Conservation (phyloP, 2,888 invertebrate species). For the Myathropa florea region DNA sequence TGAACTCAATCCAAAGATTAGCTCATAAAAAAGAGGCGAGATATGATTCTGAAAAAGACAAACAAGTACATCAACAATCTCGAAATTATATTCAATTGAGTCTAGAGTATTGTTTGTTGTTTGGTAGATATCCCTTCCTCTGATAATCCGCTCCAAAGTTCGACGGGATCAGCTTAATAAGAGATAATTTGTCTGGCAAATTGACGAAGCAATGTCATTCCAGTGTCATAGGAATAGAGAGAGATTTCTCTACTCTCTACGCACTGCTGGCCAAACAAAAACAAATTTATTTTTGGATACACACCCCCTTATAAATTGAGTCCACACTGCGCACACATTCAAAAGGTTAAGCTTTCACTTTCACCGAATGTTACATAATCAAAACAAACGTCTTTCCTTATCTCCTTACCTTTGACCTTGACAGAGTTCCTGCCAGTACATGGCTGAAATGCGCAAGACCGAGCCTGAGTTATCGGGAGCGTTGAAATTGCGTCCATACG, state of each 20-base stretch:
- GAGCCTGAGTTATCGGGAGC: background rate
- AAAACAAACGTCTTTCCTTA: conserved; percentile 35
- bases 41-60: background rate
- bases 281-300: conserved; percentile 40
- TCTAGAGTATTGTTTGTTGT: background rate
- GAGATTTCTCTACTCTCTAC: background rate
- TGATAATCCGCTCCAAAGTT: conserved; percentile 10
- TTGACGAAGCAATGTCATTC: conserved; percentile 24
- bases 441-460: background rate
- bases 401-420: conserved; percentile 43
- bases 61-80: background rate
- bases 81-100: background rate
- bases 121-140: background rate
- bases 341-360: conserved; percentile 24
- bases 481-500: background rate
- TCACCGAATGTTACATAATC: conserved; percentile 25
- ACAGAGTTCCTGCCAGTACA: conserved; percentile 4
- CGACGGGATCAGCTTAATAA: conserved; percentile 7
- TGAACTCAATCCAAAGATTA: background rate
- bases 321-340: background rate
- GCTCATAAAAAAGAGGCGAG: background rate
- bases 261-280: conserved; percentile 3
- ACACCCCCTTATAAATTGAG: conserved; percentile 7
- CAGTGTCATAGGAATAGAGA: conserved; percentile 7
- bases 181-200: conserved; percentile 4